Percentiles rank a stretch among this genome's conserved stretches.
These are phyloP conservation scores for Ferrisia virgata DNA, from an alignment of 2,888 invertebrate genomes.

Conservation along the genomic window DNA sequence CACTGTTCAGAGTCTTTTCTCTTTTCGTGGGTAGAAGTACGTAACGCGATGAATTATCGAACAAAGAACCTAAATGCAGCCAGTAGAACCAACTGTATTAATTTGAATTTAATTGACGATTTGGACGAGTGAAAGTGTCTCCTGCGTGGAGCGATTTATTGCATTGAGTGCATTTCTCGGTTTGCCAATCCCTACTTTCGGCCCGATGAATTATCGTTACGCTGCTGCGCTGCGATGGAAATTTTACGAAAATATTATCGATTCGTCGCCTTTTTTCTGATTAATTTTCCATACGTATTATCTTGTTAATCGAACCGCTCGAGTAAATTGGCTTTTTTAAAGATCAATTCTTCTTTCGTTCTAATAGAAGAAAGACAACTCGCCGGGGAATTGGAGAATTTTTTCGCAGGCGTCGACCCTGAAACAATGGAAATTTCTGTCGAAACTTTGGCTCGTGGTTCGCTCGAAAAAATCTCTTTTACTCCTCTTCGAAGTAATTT, in stretches of 20 bases:
- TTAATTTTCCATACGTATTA: not conserved
- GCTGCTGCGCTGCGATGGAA: not conserved
- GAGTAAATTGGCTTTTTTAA: not conserved
- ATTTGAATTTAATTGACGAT: constrained; percentile 6
- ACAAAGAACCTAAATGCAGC: constrained; percentile 6
- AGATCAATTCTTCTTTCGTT: not conserved
- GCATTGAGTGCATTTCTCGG: not conserved
- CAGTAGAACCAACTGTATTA: constrained; percentile 12
- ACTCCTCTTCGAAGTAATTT: not conserved
- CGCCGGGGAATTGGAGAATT: not conserved
- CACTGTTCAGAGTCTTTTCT: too few species aligned
- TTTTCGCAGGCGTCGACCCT: not conserved
- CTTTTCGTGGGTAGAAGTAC: not conserved
- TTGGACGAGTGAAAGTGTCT: constrained; percentile 8
- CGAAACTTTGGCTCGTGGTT: not conserved
- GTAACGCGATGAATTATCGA: constrained; percentile 16
- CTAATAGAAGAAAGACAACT: not conserved
- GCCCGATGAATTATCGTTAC: not conserved
- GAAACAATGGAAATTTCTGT: not conserved
- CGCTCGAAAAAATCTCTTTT: not conserved
- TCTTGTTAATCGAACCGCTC: not conserved
- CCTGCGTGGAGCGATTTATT: not conserved
- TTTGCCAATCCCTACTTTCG: not conserved
- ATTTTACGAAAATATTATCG: not conserved
- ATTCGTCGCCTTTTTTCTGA: not conserved